These are phyloP conservation scores for Sanderia malayensis DNA, from an alignment of 30 jellyfish, hydroid and myxozoan species.

Conservation along the genomic window DNA sequence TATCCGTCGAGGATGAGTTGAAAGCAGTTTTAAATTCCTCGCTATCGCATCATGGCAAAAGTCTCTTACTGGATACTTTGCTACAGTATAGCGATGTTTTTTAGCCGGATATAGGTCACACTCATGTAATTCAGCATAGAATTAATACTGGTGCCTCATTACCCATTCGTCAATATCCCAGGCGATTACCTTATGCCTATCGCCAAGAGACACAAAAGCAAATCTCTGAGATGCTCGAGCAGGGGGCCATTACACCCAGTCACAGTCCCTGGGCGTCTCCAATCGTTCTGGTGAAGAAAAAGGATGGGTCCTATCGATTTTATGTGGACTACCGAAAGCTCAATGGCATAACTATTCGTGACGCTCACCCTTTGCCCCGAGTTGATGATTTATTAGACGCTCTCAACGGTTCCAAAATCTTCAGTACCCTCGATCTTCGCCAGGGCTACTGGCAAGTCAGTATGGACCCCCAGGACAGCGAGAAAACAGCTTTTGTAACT, in stretches of 20 bases:
- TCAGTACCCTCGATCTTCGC: constrained; percentile 55
- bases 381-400: constrained; percentile 46
- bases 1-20: not conserved
- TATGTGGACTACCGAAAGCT: constrained; percentile 48
- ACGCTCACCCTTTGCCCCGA: constrained; percentile 62
- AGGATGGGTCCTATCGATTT: constrained; percentile 40
- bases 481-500: constrained; percentile 39
- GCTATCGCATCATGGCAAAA: not conserved
- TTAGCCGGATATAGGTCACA: not conserved
- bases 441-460: constrained; percentile 58
- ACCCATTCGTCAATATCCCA: constrained; percentile 18
- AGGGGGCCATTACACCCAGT: constrained; percentile 30
- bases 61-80: not conserved
- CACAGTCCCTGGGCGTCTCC: constrained; percentile 48
- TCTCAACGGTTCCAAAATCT: constrained; percentile 15
- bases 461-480: constrained; percentile 31
- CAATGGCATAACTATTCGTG: constrained; percentile 34
- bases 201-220: not conserved
- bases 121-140: not conserved
- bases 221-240: constrained; percentile 7
- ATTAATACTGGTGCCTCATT: not conserved
- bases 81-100: not conserved
- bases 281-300: constrained; percentile 16
- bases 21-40: not conserved
- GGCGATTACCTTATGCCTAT: constrained; percentile 3